Base-by-base conservation (phyloP, 1,140 invertebrate genomes). In the Eupristina koningsbergeri region DNA sequence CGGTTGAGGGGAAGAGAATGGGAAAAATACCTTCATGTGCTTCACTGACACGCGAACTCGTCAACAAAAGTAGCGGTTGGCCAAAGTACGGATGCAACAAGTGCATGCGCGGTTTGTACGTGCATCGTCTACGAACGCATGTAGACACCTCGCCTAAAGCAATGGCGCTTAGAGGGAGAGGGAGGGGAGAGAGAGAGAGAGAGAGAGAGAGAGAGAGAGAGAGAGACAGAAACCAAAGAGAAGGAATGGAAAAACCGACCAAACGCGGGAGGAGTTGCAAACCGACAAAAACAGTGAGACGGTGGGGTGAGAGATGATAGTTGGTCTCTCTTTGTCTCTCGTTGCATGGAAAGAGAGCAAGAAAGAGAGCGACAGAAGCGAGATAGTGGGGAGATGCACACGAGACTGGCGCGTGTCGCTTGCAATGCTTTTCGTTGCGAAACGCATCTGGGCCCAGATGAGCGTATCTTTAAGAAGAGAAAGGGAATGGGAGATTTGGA, bases 331-430 rank as follows among this genome's bases (percentile, higher is more conserved):
- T 26, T 26, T 58, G 22, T 58, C 26, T 58, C 22, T 58, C 13
- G 53, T 22, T 50, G n/a, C n/a, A n/a, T n/a, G n/a, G 47, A 63
- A 31, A 45, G 31, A 69, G 39, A 64, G 31, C 58, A 13, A 64
- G 50, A 71, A 36, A 61, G 64, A 47, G 15, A 81, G 39, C 45
- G 11, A 53, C 50, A 34, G 29, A 64, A 36, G 19, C 78, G 17
- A 53, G 26, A 45, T 84, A 86, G 88, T 87, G 86, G 88, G 61
- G 58, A 87, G 85, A 80, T 86, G 87, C 86, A 87, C 89, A 89
- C 89, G 89, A 89, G 89, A 86, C 89, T 86, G 90, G 90, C 90
- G 91, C 90, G 90, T 90, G 90, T 89, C 90, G 88, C 88, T 86
- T 90, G 89, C 89, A 90, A 89, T 88, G 89, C 88, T 88, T 89